Base-by-base conservation (phyloP, 2,888 invertebrate species). In the Caradrina clavipalpis region DNA sequence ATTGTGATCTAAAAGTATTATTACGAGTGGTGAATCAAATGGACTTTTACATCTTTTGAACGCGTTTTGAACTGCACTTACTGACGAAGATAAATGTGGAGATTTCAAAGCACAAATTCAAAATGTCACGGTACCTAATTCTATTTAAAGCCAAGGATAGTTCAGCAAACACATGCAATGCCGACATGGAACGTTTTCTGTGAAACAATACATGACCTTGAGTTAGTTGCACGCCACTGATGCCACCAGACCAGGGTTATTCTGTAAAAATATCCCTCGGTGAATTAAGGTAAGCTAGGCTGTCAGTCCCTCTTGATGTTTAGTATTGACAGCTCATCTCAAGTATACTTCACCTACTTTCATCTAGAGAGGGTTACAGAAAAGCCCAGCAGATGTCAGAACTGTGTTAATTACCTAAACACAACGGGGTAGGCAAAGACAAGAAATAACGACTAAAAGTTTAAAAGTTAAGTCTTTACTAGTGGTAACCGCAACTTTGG, bases 1-100 rank as follows among this genome's bases (percentile, higher is more conserved):
- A 66, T 78, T 78, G 78, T 72, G 58, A 73, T 72, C 58, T 53
- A 62, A 73, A 76, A 64, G 57, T 54, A 57, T 62, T 76, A 11
- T 47, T 47, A 19, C 15, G 13, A 53, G 56, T n/a, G 45, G 21
- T 42, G 49, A 54, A 50, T 54, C 26, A 55, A 73, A 79, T 54
- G 31, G 35, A 13, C 11, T 62, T 50, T 53, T 31, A 35, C 21
- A 42, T 42, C 6, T 57, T n/a, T 57, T 39, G 19, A 39, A 64
- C 19, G 10, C 31, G 13, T 73, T 63, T 50, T 11, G n/a, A 55
- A 26, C 3, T 31, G 19, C 49, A 49, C 0, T 45, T 22, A 57
- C 11, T 47, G 21, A 45, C 1, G n/a, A 5, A 22, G 21, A 39
- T 19, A 53, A 21, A 53, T 42, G 13, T 58, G 19, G 69, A 26